Evolutionary conservation across 1,140 invertebrate genomes (phyloP).

Genomic region (Goniozus legneri): DNA sequence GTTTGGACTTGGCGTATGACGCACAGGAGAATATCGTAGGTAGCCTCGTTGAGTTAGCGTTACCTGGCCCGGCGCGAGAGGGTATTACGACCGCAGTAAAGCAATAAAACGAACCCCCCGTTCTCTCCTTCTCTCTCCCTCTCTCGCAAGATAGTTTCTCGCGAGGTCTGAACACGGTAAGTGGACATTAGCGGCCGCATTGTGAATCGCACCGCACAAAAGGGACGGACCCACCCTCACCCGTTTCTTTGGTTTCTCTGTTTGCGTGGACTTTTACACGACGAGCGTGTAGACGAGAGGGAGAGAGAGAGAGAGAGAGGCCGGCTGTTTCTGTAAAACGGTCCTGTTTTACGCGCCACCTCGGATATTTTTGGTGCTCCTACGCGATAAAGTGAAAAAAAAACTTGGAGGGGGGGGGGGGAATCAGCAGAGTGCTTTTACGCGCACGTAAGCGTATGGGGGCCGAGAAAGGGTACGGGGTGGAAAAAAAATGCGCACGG

Average conservation of each 20-base stretch:
- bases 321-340: too few species aligned
- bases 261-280: neutral
- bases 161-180: constrained; percentile 31
- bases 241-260: constrained; percentile 17
- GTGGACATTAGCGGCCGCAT: constrained; percentile 47
- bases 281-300: neutral
- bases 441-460: too few species aligned
- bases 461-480: too few species aligned
- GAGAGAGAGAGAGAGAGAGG: constrained; percentile 9
- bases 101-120: constrained; percentile 39
- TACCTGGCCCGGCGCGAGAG: too few species aligned
- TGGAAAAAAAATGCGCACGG: too few species aligned
- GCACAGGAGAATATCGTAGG: too few species aligned
- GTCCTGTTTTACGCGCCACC: constrained; percentile 27
- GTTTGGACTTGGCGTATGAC: too few species aligned
- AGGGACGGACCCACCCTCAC: too few species aligned
- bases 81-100: constrained; percentile 48
- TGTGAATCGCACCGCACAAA: constrained; percentile 41
- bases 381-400: too few species aligned
- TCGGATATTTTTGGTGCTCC: constrained; percentile 25
- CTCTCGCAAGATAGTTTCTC: neutral
- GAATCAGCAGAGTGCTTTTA: too few species aligned
- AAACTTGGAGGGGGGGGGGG: too few species aligned
- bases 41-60: too few species aligned
- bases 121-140: neutral